Evolutionary conservation across 1,140 invertebrate species (phyloP).

Genomic region (Drosophila nebulosa): DNA sequence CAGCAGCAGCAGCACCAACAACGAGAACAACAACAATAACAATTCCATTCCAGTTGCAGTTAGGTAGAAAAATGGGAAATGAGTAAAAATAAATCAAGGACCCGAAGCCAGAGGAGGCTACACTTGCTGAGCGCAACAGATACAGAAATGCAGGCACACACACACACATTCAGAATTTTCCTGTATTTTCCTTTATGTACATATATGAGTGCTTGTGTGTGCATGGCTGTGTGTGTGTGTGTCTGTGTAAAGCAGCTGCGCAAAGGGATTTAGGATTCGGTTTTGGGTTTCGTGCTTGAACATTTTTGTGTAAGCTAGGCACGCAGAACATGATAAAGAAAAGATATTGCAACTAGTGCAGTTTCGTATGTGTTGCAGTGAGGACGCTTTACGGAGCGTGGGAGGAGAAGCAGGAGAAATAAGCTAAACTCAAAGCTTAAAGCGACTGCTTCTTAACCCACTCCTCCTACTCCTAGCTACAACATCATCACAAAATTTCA

Average conservation of each 20-base stretch:
- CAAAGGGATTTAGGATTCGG: constrained; percentile 55
- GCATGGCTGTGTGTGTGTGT: neutral
- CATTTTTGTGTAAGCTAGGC: constrained; percentile 35
- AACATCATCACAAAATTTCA: neutral
- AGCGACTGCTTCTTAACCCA: no score
- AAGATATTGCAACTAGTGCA: constrained; percentile 53
- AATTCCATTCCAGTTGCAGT: constrained; percentile 24
- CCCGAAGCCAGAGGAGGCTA: constrained; percentile 50
- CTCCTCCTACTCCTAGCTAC: neutral
- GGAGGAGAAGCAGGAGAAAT: constrained; percentile 25
- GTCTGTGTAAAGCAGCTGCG: constrained; percentile 53
- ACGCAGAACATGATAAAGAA: constrained; percentile 39
- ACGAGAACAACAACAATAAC: constrained; percentile 37
- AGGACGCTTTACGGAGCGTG: constrained; percentile 60
- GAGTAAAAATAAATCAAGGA: constrained; percentile 76
- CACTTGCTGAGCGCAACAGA: constrained; percentile 74
- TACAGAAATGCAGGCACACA: constrained; percentile 42
- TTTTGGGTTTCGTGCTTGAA: constrained; percentile 35
- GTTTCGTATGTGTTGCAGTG: constrained; percentile 64
- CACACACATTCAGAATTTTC: constrained; percentile 20
- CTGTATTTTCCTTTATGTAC: neutral
- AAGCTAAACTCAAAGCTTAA: neutral
- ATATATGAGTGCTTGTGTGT: constrained; percentile 1
- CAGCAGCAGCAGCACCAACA: constrained; percentile 32
- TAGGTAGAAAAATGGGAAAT: constrained; percentile 62